Base-by-base conservation (phyloP, 2,888 invertebrate genomes). In the Ochlodes sylvanus region DNA sequence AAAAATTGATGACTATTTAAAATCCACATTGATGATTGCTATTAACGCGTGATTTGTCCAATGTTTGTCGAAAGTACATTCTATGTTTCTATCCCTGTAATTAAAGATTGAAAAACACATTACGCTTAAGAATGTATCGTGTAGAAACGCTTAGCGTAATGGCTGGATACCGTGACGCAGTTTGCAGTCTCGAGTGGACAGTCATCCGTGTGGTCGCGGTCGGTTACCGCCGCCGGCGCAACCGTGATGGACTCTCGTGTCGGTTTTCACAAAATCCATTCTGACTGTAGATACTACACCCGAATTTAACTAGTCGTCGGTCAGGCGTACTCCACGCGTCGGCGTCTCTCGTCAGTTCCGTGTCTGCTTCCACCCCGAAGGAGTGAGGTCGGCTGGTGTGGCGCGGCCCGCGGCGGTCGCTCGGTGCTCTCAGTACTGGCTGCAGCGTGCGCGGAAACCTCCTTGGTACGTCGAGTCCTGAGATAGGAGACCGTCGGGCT, bases 401-500 rank as follows among this genome's bases (percentile, higher is more conserved):
- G 64, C 64, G 57, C 58, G 98, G 90, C 81, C 97, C 82, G 98
- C 98, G 52, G 97, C 96, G 65, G 96, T 94, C 97, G 96, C 83
- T 98, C 98, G 98, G 87, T 81, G 96, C 95, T 55, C 98, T 96
- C 96, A 96, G 93, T 96, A 96, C 90, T 95, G 96, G 82, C 94
- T 94, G 90, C 95, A 95, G 94, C 90, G 95, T 94, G 90, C 94
- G 88, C 90, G 95, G 95, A 92, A 95, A 90, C 89, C 94, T 81
- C 96, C 97, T 90, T 97, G 97, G 92, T 97, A 97, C 75, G 96
- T 96, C 56, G 97, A 97, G 89, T 98, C 98, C 94, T 99, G 99
- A 61, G 98, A 99, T 79, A 99, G 94, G 80, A 99, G 95, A 67
- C 98, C 98, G 87, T 99, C 99, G 94, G 98, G 97, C 94, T 99